A percentile compares a stretch with the other conserved stretches of the same genome.
Conservation (phyloP, 2,113 vertebrate species). For the Silurus meridionalis region DNA sequence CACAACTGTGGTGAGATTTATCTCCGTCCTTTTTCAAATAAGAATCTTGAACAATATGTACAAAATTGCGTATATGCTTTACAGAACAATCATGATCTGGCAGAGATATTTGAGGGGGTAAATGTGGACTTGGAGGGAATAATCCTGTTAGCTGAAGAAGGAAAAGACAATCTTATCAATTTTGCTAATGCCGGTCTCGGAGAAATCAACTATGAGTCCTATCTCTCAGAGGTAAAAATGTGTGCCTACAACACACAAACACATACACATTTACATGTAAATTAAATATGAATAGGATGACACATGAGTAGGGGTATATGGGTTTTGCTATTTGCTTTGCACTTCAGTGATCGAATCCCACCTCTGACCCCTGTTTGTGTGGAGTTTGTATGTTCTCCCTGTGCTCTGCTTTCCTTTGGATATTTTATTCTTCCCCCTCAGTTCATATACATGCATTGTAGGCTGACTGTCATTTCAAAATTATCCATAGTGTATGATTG, state of each 20-base stretch:
- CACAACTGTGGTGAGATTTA: constrained; percentile 78
- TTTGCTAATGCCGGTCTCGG: constrained; percentile 83
- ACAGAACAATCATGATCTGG: constrained; percentile 81
- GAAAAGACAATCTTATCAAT: constrained; percentile 81
- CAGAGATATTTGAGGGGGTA: constrained; percentile 75
- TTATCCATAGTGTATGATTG: too few species aligned
- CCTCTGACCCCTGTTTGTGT: too few species aligned
- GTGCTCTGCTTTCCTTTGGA: too few species aligned
- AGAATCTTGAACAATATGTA: background rate
- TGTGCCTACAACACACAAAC: background rate
- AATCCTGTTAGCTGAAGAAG: constrained; percentile 79
- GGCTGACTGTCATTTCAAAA: too few species aligned
- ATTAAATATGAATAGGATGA: background rate
- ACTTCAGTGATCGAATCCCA: too few species aligned
- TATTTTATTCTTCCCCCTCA: too few species aligned
- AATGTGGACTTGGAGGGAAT: constrained; percentile 78
- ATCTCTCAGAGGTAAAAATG: constrained; percentile 81
- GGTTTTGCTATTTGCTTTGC: too few species aligned
- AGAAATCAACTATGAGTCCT: constrained; percentile 75
- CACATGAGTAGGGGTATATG: background rate
- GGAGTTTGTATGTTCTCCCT: too few species aligned
- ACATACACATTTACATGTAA: background rate
- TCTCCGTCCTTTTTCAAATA: background rate
- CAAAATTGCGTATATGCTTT: constrained; percentile 16
- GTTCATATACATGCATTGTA: too few species aligned